phyloP scores from a whole-genome alignment of 92 coral and sea anemone genomes.

The Bergia sp. region DNA sequence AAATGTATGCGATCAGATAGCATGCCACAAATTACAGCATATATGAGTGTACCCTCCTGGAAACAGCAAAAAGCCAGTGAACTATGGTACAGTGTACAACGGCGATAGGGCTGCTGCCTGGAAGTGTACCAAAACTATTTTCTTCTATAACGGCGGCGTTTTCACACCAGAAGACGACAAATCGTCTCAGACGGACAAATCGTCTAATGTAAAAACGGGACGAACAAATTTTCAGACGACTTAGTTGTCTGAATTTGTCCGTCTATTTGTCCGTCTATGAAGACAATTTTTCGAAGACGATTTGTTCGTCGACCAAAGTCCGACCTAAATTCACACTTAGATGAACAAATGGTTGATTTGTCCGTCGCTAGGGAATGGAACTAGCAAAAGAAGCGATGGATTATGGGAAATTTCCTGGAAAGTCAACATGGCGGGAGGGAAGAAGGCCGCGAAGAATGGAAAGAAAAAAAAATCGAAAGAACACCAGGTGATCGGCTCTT shows the following conservation, averaged over 20 bases:
- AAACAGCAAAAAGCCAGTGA: no score
- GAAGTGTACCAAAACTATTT: no score
- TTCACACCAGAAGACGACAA: no score
- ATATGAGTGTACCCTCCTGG: no score
- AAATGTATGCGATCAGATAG: no score
- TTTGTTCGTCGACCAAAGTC: constrained; percentile 26
- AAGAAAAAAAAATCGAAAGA: constrained; percentile 31
- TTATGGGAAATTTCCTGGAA: background rate
- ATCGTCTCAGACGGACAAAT: no score
- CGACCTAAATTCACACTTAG: constrained; percentile 28
- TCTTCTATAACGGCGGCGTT: no score
- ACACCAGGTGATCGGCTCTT: no score
- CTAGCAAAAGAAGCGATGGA: background rate
- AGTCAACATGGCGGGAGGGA: background rate
- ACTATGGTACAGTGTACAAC: no score
- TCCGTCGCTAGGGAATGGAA: background rate
- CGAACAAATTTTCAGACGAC: background rate
- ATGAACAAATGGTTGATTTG: background rate
- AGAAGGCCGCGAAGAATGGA: background rate
- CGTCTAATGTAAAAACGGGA: no score
- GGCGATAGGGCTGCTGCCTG: no score
- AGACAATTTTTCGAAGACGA: constrained; percentile 35
- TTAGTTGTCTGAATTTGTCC: constrained; percentile 38
- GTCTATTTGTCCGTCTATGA: constrained; percentile 30
- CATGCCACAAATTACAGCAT: no score